Conservation (phyloP, 2,888 invertebrate genomes). For the Platypus cylindrus region DNA sequence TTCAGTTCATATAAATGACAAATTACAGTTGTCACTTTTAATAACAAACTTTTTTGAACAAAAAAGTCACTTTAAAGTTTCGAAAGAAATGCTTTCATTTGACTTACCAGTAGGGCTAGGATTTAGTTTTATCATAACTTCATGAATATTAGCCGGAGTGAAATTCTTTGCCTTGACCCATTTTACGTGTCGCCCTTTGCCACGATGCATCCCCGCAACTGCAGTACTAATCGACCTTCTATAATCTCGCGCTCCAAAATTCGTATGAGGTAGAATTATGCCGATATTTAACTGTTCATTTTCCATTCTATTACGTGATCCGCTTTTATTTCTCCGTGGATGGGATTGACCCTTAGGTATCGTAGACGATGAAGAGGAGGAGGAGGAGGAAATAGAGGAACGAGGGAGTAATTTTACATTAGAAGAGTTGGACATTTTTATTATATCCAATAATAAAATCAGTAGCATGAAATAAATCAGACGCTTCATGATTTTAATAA, state of each 20-base stretch:
- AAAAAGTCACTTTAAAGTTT: neutral
- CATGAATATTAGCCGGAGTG: constrained; percentile 47
- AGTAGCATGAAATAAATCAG: constrained; percentile 16
- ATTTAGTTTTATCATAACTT: constrained; percentile 55
- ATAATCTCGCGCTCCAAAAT: constrained; percentile 54
- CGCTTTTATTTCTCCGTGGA: constrained; percentile 8
- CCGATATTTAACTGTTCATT: constrained; percentile 40
- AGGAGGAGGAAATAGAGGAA: too few relatives aligned
- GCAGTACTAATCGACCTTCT: constrained; percentile 51
- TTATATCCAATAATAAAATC: too few relatives aligned
- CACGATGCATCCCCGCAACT: constrained; percentile 44
- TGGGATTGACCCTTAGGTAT: constrained; percentile 15
- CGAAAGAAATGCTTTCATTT: neutral
- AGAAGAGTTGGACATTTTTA: neutral
- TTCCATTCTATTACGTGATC: constrained; percentile 5
- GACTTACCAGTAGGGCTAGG: constrained; percentile 59
- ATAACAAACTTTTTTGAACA: neutral
- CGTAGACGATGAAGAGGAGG: neutral
- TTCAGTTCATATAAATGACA: too few relatives aligned
- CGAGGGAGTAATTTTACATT: too few relatives aligned
- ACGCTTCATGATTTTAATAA: constrained; percentile 13
- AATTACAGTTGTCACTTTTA: too few relatives aligned
- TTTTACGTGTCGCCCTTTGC: constrained; percentile 42
- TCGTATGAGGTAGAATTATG: constrained; percentile 48
- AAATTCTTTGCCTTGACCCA: constrained; percentile 54